Evolutionary conservation across 1,140 invertebrate species (phyloP), one percentile per base, ranked within the genome.

Genomic region (Manduca sexta): DNA sequence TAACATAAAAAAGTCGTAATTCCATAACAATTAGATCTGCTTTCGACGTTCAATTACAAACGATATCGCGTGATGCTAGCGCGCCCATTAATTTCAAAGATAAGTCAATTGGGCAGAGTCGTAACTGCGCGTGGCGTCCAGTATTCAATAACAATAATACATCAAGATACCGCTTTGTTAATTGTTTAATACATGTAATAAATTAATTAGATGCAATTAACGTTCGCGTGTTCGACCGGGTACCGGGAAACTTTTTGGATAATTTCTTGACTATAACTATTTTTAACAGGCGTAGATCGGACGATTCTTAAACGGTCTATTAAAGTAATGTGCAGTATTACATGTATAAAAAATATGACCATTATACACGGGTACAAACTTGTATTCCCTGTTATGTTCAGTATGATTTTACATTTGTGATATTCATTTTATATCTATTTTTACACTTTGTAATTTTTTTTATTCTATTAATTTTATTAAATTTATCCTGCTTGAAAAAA

Each of bases 121-220:
- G 55, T 64, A 41, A 45, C 45, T 46, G 43, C 31, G 56, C 42
- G 54, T 49, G 49, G 52, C 58, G 49, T 56, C 53, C 69, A 64
- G 59, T 76, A 84, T 77, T 74, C 70, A 72, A 76, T 74, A 75
- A 74, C 68, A 68, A 69, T 69, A 75, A 77, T 81, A 78, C 67
- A 74, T 78, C 80, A 65, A 82, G 81, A 84, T 84, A 82, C 65
- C 62, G 64, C 60, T 64, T 60, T 62, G 68, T 71, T 84, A 84
- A 84, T 84, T 84, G 81, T 84, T 83, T 84, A 84, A 84, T 82
- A 74, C 75, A 74, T 82, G 78, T 84, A 81, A 79, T 84, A 84
- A 84, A 84, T 84, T 84, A 84, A 84, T 84, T 82, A 82, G 73
- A 72, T 50, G 73, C 76, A 74, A 84, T 82, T 84, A 76, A 52